A percentile compares a stretch with the other conserved stretches of the same genome.
phyloP scores from a whole-genome alignment of 2,113 vertebrate species.

The Myxocyprinus asiaticus region DNA sequence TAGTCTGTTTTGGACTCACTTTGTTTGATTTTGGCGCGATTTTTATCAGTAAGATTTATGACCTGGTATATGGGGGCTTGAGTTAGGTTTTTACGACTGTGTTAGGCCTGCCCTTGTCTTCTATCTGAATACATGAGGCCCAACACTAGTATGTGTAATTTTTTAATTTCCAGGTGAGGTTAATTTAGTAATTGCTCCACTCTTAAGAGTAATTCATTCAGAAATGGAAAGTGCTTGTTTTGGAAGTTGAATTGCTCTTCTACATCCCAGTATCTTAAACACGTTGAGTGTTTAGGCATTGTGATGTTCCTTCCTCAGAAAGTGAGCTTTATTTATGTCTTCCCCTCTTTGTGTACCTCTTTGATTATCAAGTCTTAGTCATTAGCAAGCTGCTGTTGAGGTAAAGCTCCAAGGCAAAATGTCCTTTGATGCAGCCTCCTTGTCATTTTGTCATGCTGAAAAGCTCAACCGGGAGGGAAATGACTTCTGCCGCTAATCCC shows the following conservation, averaged over 20 bases:
- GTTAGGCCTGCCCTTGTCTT: too few relatives aligned
- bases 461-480: not conserved
- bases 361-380: conserved; percentile 26
- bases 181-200: too few relatives aligned
- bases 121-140: too few relatives aligned
- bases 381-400: conserved; percentile 14
- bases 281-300: not conserved
- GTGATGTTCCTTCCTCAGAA: not conserved
- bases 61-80: too few relatives aligned
- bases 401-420: conserved; percentile 17
- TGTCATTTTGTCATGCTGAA: not conserved
- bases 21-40: too few relatives aligned
- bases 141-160: too few relatives aligned
- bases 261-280: not conserved
- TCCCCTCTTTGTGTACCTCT: not conserved
- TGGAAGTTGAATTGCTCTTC: not conserved
- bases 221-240: too few relatives aligned
- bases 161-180: too few relatives aligned
- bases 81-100: too few relatives aligned
- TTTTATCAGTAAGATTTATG: too few relatives aligned
- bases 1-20: too few relatives aligned
- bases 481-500: conserved; percentile 7
- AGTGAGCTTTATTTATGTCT: not conserved
- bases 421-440: not conserved
- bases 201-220: too few relatives aligned